Percentiles rank a stretch among this genome's conserved stretches.
These are phyloP conservation scores for Sceloporus undulatus DNA, from an alignment of 2,113 vertebrate species.

Conservation along the genomic window DNA sequence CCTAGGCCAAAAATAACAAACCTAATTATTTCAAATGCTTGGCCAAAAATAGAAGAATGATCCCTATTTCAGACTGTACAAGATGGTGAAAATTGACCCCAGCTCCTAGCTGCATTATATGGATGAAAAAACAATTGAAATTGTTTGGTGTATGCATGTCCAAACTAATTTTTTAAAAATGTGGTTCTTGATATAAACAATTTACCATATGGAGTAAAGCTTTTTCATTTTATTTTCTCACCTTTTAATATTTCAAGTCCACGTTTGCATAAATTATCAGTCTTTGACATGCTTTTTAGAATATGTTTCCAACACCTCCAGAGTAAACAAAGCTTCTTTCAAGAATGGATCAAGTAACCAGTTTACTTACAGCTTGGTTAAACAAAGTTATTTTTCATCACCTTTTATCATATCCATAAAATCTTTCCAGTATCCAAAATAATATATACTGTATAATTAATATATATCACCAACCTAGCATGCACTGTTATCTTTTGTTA, in stretches of 20 bases:
- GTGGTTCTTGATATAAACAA: not conserved
- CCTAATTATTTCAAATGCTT: too few species aligned
- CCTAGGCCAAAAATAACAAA: too few species aligned
- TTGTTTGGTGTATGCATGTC: not conserved
- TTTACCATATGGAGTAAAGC: not conserved
- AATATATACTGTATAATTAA: not conserved
- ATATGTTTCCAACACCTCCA: slow-evolving; percentile 15
- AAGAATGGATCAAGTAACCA: not conserved
- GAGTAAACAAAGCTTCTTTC: slow-evolving; percentile 24
- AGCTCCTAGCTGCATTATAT: not conserved
- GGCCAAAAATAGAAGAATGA: too few species aligned
- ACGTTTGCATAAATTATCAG: not conserved
- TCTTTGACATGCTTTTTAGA: not conserved
- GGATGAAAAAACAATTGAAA: not conserved
- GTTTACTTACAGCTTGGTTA: slow-evolving; percentile 25
- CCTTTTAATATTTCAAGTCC: not conserved
- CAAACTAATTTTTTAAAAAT: not conserved
- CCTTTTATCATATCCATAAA: not conserved
- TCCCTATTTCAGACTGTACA: too few species aligned
- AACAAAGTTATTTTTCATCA: slow-evolving; percentile 8
- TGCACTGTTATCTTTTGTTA: not conserved
- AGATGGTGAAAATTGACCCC: not conserved
- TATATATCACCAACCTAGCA: not conserved
- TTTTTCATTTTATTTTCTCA: slow-evolving; percentile 7
- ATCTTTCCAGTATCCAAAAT: not conserved